Evolutionary conservation across 2,113 vertebrate species (phyloP), one percentile per base, ranked within the genome.

Genomic region (Notothenia coriiceps): DNA sequence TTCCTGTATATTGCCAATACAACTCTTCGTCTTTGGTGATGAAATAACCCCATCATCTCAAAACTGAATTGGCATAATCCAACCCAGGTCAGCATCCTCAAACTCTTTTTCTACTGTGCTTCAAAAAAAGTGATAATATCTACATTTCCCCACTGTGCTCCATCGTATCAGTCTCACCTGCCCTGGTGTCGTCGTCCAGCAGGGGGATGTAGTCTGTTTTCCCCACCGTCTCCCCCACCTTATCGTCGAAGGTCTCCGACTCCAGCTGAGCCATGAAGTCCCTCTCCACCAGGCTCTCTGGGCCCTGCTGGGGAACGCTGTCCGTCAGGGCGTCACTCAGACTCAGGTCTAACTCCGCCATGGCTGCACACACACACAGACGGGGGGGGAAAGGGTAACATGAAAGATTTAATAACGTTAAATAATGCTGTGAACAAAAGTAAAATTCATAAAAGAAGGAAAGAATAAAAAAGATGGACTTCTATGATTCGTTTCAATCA

Each of bases 201-300:
- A 99, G 96, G 0, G 98, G 97, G 86, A 97, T 93, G 2, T 96
- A 99, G 86, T 97, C 96, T 0, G 95, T 96, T 89, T 98, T 99
- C 11, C 95, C 96, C 13, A 99, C 97, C 0, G 94, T 99, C 91
- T 99, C 98, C 8, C 98, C 97, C 0, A 99, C 95, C 89, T 97
- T 91, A 6, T 99, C 98, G 0, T 98, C 96, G 10, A 95, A 98
- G 2, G 94, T 55, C 93, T 99, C 97, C 0, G 97, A 95, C 90
- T 99, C 97, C 92, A 98, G 91, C 0, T 95, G 90, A 56, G 96
- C 95, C 0, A 99, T 95, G 62, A 99, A 99, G 91, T 99, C 98
- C 68, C 95, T 92, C 71, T 98, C 93, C 90, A 98, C 96, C 61
- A 72, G 47, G 66, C 94, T 93, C 35, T 96, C 96, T 12, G 96